phyloP scores from a whole-genome alignment of 1,140 invertebrate genomes.

The Drosophila persimilis region DNA sequence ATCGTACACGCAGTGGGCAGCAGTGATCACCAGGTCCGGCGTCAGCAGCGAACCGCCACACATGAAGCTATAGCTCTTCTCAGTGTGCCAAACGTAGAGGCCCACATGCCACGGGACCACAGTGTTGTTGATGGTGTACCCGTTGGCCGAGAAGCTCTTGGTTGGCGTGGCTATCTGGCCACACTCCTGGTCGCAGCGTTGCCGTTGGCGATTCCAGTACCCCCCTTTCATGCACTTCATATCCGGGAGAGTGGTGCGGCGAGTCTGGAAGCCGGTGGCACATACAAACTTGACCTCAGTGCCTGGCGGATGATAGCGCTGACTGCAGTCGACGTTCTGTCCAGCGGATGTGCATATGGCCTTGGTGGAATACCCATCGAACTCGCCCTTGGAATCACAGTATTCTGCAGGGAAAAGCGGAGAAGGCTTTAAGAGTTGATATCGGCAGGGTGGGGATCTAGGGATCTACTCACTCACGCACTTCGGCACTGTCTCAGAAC shows the following conservation, averaged over 20 bases:
- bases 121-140: constrained; percentile 53
- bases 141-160: constrained; percentile 49
- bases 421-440: neutral
- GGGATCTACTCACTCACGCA: constrained; percentile 63
- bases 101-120: constrained; percentile 85
- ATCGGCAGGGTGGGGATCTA: too few species aligned
- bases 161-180: constrained; percentile 63
- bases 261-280: constrained; percentile 51
- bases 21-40: constrained; percentile 65
- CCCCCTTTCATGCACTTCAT: constrained; percentile 54
- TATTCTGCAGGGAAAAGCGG: constrained; percentile 35
- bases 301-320: constrained; percentile 51
- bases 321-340: constrained; percentile 33
- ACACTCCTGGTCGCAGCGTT: constrained; percentile 57
- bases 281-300: constrained; percentile 59
- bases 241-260: constrained; percentile 15
- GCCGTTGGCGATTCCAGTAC: constrained; percentile 48
- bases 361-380: constrained; percentile 58
- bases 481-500: constrained; percentile 39
- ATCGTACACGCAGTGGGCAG: constrained; percentile 66
- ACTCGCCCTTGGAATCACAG: constrained; percentile 40
- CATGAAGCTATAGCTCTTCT: constrained; percentile 78
- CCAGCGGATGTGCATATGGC: constrained; percentile 45
- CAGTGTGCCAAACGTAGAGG: constrained; percentile 80
- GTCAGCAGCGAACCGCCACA: constrained; percentile 84